Evolutionary conservation across 1,140 invertebrate genomes (phyloP).

Genomic region (Hetaerina americana): DNA sequence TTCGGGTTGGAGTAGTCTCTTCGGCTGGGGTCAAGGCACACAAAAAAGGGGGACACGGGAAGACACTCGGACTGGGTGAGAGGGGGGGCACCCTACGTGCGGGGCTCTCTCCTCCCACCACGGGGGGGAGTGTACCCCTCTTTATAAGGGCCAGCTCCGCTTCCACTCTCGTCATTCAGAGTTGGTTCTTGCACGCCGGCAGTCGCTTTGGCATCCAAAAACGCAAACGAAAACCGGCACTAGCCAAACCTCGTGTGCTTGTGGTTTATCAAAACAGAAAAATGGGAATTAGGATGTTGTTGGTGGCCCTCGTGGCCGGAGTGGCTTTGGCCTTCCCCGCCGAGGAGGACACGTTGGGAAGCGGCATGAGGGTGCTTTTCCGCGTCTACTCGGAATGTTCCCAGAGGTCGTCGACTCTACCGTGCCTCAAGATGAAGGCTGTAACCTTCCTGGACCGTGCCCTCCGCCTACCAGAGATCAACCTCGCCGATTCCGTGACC

Average conservation of each 20-base stretch:
- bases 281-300: background rate
- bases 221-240: no score
- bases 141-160: background rate
- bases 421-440: constrained; percentile 15
- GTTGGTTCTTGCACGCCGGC: background rate
- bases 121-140: background rate
- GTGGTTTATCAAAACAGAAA: no score
- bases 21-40: background rate
- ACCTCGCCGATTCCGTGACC: background rate
- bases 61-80: no score
- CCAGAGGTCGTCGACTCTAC: constrained; percentile 2
- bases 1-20: no score
- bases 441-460: constrained; percentile 12
- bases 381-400: constrained; percentile 9
- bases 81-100: background rate
- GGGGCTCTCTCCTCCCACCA: no score
- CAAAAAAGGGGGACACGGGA: background rate
- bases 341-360: background rate
- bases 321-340: background rate
- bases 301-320: background rate
- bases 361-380: constrained; percentile 8
- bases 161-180: background rate
- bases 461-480: background rate
- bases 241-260: no score
- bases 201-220: no score